Evolutionary conservation across 2,113 vertebrate genomes (phyloP), one percentile per base, ranked within the genome.

Genomic region (Tyrannus savana): DNA sequence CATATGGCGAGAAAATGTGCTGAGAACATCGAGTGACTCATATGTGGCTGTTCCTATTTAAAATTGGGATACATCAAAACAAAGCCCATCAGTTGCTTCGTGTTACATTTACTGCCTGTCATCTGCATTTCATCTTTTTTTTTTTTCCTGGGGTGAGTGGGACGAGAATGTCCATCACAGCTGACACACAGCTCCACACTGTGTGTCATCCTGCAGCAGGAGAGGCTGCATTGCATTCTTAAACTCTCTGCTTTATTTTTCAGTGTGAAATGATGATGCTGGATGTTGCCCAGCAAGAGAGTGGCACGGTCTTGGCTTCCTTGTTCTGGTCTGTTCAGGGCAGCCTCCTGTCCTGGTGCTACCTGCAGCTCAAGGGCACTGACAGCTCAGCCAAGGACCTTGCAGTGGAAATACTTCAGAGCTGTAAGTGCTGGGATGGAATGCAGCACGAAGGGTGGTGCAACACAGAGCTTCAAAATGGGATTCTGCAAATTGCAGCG

Each of bases 321-420:
- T 96, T 99, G 77, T 99, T 99, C 97, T 99, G 99, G 99, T 98
- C 99, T 35, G 98, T 99, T 58, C 99, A 99, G 95, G 99, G 99
- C 35, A 99, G 99, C 91, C 98, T 99, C 78, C 98, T 99, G 6
- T 99, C 99, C 46, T 99, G 99, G 99, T 99, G 99, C 96, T 99
- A 98, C 97, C 97, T 99, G 93, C 99, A 99, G 77, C 98, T 99
- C 37, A 99, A 99, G 98, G 98, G 98, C 60, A 97, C 96, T 2
- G 94, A 98, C 24, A 47, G 91, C 12, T 78, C 87, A 28, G 60
- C 98, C n/a, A 97, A 98, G 95, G 97, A 98, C 31, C 97, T 98
- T 63, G 98, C 99, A 55, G 89, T 97, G 89, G 97, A 98, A 92
- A 98, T 99, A 87, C 97, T 99, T 31, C 97, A 98, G 44, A 99